Evolutionary conservation across 2,113 vertebrate genomes (phyloP).

Genomic region (Merops nubicus): DNA sequence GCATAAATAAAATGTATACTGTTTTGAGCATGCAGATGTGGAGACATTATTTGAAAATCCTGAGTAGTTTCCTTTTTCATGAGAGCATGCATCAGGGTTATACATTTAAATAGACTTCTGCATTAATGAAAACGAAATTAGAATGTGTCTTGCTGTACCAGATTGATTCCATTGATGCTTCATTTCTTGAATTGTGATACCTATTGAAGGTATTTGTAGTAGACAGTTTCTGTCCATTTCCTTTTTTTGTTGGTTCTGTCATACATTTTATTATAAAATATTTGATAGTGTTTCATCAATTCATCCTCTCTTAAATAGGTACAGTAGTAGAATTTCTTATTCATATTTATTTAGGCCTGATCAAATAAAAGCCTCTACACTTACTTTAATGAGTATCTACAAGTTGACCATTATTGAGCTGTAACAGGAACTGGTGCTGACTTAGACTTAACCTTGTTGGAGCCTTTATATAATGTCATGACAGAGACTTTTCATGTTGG

Average conservation of each 20-base stretch:
- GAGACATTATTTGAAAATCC: neutral
- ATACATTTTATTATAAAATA: neutral
- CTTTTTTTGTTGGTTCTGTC: neutral
- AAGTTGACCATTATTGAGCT: neutral
- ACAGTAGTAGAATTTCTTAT: neutral
- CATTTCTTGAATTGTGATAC: neutral
- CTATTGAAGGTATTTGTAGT: conserved; percentile 7
- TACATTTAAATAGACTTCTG: neutral
- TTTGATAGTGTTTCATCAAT: neutral
- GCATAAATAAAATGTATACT: neutral
- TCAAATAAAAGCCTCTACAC: neutral
- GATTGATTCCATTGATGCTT: neutral
- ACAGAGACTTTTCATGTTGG: neutral
- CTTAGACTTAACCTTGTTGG: neutral
- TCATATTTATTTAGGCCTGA: neutral
- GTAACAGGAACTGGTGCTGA: neutral
- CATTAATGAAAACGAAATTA: conserved; percentile 19
- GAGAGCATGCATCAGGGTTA: neutral
- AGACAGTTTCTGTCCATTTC: neutral
- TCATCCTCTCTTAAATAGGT: neutral
- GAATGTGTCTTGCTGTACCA: neutral
- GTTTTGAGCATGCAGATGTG: neutral
- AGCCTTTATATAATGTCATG: neutral
- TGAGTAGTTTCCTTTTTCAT: neutral
- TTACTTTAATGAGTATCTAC: neutral